Conservation (phyloP, 2,113 vertebrate species). For the Actenoides hombroni region DNA sequence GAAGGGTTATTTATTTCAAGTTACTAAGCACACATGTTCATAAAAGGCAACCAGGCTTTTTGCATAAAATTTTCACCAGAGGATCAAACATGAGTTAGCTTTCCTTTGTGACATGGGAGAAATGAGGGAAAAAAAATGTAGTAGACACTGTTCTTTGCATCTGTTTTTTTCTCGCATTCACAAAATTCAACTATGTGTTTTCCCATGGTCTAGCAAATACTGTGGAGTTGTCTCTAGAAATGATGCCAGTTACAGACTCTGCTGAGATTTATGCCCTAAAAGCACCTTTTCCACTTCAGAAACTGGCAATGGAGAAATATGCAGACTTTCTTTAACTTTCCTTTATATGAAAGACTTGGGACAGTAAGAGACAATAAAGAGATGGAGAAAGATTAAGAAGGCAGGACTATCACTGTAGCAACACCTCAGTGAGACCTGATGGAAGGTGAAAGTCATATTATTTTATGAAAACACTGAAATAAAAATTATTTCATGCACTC, state of each 20-base stretch:
- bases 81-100: background rate
- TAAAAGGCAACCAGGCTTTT: background rate
- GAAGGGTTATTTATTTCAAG: background rate
- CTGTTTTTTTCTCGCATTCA: background rate
- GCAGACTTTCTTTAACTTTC: background rate
- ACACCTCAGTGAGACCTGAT: background rate
- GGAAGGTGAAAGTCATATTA: background rate
- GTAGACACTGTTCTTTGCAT: background rate
- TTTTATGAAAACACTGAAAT: background rate
- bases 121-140: background rate
- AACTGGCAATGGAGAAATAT: background rate
- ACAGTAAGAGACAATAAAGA: background rate
- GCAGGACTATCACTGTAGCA: background rate
- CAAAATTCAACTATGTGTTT: background rate
- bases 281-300: background rate
- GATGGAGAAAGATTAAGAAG: background rate
- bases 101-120: background rate
- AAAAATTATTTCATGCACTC: background rate
- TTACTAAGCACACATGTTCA: background rate
- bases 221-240: background rate
- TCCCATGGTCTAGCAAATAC: background rate
- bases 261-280: background rate
- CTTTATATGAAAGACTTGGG: background rate
- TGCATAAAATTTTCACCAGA: background rate
- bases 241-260: background rate